A percentile compares a stretch with the other conserved stretches of the same genome.
Evolutionary conservation across 2,888 invertebrate genomes (phyloP).

Genomic region (Noctua pronuba): DNA sequence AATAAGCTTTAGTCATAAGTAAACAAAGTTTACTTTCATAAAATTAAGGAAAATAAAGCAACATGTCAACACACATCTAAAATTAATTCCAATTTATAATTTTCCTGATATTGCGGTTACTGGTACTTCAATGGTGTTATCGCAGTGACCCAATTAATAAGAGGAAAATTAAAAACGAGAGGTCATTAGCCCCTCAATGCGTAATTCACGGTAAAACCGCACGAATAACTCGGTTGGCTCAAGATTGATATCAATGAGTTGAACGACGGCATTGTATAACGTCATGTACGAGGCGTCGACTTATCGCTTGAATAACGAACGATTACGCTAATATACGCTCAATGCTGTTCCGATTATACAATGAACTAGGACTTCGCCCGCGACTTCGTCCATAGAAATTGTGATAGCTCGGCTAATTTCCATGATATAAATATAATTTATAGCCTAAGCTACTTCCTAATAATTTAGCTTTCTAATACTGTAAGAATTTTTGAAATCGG

Average conservation of each 20-base stretch:
- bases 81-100: conserved; percentile 37
- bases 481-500: no score
- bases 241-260: conserved; percentile 68
- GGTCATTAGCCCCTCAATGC: conserved; percentile 52
- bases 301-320: conserved; percentile 65
- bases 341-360: conserved; percentile 62
- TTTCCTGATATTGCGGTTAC: conserved; percentile 22
- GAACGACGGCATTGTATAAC: conserved; percentile 61
- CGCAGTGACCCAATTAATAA: conserved; percentile 54
- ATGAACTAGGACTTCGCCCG: conserved; percentile 15
- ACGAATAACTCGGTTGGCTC: conserved; percentile 46
- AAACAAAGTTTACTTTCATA: background rate
- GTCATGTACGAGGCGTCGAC: conserved; percentile 49
- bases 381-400: no score
- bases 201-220: conserved; percentile 52
- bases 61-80: conserved; percentile 9
- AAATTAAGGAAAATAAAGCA: conserved; percentile 11
- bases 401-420: no score
- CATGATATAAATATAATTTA: no score
- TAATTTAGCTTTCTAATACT: no score
- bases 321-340: conserved; percentile 66
- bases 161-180: conserved; percentile 66
- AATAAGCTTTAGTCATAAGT: background rate
- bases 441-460: no score
- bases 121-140: conserved; percentile 36